These are phyloP conservation scores for Sinocyclocheilus grahami DNA, from an alignment of 2,113 vertebrate species.

Conservation along the genomic window DNA sequence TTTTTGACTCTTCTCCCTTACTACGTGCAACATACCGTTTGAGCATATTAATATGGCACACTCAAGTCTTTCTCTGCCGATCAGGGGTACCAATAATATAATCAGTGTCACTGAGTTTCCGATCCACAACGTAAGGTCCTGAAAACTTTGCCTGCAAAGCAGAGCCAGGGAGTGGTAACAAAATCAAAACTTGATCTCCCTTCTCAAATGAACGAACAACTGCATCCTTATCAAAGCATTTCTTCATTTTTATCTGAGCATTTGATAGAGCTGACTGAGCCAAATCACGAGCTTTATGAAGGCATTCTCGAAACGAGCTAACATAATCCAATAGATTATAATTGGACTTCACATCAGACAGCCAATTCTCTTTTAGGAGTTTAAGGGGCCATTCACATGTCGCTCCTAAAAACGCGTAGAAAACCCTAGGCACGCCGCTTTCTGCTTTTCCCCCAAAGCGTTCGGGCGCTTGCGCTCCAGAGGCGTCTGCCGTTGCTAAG, in stretches of 20 bases:
- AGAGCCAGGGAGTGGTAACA: not conserved
- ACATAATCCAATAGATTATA: not conserved
- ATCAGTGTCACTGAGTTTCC: not conserved
- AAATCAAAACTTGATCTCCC: not conserved
- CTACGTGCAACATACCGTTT: not conserved
- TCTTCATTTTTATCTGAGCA: too few relatives aligned
- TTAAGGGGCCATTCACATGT: too few relatives aligned
- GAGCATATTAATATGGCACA: conserved; percentile 1
- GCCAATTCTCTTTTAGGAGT: not conserved
- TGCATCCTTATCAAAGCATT: not conserved
- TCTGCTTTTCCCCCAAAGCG: too few relatives aligned
- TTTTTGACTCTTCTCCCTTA: too few relatives aligned
- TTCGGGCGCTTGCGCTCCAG: too few relatives aligned
- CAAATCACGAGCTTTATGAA: too few relatives aligned
- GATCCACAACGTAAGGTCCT: not conserved
- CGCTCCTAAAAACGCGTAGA: too few relatives aligned
- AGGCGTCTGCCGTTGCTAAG: too few relatives aligned
- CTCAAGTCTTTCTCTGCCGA: not conserved
- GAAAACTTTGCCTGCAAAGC: too few relatives aligned
- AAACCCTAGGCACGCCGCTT: too few relatives aligned
- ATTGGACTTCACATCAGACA: too few relatives aligned
- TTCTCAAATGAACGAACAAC: not conserved
- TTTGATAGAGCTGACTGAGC: too few relatives aligned
- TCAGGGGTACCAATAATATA: not conserved
- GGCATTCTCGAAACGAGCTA: not conserved